Base-by-base conservation (phyloP, 2,888 invertebrate genomes). In the Drosophila robusta region DNA sequence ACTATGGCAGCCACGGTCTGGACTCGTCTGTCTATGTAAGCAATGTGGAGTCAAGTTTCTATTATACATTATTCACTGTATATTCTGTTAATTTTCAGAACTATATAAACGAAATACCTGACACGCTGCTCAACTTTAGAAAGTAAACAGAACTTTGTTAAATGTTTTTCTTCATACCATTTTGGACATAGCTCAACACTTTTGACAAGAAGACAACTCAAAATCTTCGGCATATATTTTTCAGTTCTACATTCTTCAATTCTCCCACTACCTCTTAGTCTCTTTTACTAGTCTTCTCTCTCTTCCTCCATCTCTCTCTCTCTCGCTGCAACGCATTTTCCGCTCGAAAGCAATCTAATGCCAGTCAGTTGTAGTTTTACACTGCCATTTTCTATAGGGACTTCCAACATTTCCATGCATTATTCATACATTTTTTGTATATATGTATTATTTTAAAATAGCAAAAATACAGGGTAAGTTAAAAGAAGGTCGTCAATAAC, bases 1-100 rank as follows among this genome's bases (percentile, higher is more conserved):
- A 98, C 90, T 95, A 93, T 80, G 92, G 91, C 78, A 94, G 94
- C 36, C 94, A 94, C 41, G 92, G 92, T 39, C 92, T 93, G 61
- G 86, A 90, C 51, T 91, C 92, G 44, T 94, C 95, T 78, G 93
- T 94, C 93, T 95, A 94, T 91, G 95, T 95, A 93, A 95, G 95
- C 94, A 1, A 6, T 22, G 0, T 1, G 0, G 16, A 3, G n/a
- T 39, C 12, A 14, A 9, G 9, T 18, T 18, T 8, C 3, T 36
- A 38, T 14, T 3, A 14, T 3, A 36, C 12, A 4, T 4, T 12
- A 24, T n/a, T 7, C 1, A 52, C 29, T 18, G 6, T 39, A 1
- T 36, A 1, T 34, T 60, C 32, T 58, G 66, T 73, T 70, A 45
- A n/a, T 69, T 91, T 91, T 14, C 83, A 93, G 93, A 93, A 93